Evolutionary conservation across 2,888 invertebrate genomes (phyloP).

Genomic region (Unio delphinus): DNA sequence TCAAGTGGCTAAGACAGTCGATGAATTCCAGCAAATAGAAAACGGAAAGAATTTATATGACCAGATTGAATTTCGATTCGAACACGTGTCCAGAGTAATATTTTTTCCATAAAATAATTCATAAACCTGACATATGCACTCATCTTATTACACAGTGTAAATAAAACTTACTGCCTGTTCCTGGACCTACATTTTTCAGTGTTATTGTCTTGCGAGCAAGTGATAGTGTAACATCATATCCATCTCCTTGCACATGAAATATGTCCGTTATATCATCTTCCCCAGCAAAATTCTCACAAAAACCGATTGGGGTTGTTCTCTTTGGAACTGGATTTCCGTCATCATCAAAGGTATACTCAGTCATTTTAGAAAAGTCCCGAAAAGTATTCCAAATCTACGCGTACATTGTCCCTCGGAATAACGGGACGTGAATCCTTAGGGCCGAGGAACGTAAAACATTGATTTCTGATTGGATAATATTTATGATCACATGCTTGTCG

Average conservation of each 20-base stretch:
- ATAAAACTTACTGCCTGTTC: slow-evolving; percentile 18
- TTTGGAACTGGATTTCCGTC: slow-evolving; percentile 46
- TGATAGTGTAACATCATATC: slow-evolving; percentile 57
- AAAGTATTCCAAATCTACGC: too few relatives aligned
- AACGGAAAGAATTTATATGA: too few relatives aligned
- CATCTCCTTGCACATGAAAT: slow-evolving; percentile 56
- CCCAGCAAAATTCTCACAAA: slow-evolving; percentile 25
- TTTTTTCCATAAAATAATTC: too few relatives aligned
- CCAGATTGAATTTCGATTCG: too few relatives aligned
- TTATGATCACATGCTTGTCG: too few relatives aligned
- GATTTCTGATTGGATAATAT: too few relatives aligned
- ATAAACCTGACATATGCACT: neutral
- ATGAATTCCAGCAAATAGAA: too few relatives aligned
- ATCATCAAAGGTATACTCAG: slow-evolving; percentile 49
- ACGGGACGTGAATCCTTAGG: too few relatives aligned
- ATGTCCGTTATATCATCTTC: slow-evolving; percentile 47
- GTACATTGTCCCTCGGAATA: too few relatives aligned
- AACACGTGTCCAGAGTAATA: too few relatives aligned
- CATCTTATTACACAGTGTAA: neutral
- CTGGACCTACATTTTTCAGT: slow-evolving; percentile 48
- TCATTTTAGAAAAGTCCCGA: slow-evolving; percentile 19
- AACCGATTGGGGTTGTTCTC: slow-evolving; percentile 14
- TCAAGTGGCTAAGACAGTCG: too few relatives aligned
- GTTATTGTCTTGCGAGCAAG: slow-evolving; percentile 38
- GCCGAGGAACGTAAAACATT: too few relatives aligned